These are phyloP conservation scores for Platysternon megacephalum DNA, from an alignment of 2,113 vertebrate species.

Conservation along the genomic window DNA sequence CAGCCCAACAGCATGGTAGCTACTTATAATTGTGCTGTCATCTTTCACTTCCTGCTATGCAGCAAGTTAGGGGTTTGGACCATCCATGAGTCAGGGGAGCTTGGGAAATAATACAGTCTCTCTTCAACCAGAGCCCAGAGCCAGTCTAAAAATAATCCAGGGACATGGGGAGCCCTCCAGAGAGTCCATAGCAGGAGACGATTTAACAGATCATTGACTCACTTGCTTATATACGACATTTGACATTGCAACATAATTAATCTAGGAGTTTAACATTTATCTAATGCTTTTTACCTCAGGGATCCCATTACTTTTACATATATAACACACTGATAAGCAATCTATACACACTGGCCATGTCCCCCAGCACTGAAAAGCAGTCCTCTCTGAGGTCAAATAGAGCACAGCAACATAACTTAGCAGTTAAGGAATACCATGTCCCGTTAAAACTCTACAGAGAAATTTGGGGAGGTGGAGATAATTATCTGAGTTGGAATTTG, in stretches of 20 bases:
- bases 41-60: not conserved
- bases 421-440: not conserved
- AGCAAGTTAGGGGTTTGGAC: not conserved
- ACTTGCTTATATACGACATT: rapidly evolving
- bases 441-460: not conserved
- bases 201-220: not conserved
- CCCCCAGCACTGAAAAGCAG: not conserved
- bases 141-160: not conserved
- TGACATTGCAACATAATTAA: not conserved
- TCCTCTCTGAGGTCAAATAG: not conserved
- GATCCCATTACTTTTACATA: not conserved
- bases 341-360: not conserved
- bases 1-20: not conserved
- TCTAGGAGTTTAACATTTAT: rapidly evolving
- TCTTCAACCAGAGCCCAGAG: not conserved
- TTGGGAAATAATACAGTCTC: not conserved
- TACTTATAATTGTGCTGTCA: not conserved
- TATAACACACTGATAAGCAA: not conserved
- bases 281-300: rapidly evolving
- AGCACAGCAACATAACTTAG: not conserved
- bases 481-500: not conserved
- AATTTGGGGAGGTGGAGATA: not conserved
- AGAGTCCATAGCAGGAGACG: not conserved
- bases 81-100: not conserved
- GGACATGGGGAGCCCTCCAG: not conserved